Evolutionary conservation across 2,888 invertebrate species (phyloP).

Genomic region (Cylloceria caligata): DNA sequence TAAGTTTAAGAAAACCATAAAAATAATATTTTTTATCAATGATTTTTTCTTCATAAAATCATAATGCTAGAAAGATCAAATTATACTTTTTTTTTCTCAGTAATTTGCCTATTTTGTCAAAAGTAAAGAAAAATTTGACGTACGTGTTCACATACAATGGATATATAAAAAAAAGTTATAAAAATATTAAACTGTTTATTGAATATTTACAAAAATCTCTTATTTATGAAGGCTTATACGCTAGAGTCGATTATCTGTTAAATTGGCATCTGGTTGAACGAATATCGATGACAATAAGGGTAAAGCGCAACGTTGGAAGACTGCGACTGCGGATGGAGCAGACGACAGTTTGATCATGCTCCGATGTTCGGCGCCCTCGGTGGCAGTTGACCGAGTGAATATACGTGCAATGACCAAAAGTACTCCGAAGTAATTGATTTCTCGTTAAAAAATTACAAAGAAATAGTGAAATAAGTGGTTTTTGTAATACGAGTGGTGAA

Average conservation of each 20-base stretch:
- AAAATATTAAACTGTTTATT: neutral
- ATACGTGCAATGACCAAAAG: slow-evolving; percentile 51
- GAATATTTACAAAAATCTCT: neutral
- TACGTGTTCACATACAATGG: too few relatives aligned
- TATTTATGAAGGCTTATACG: neutral
- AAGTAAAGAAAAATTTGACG: too few relatives aligned
- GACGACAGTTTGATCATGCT: slow-evolving; percentile 24
- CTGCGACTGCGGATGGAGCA: slow-evolving; percentile 26
- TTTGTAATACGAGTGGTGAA: slow-evolving; percentile 32
- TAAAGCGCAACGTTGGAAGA: neutral
- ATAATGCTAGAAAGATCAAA: too few relatives aligned
- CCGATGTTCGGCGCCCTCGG: slow-evolving; percentile 58
- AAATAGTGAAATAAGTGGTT: slow-evolving; percentile 16
- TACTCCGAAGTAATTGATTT: slow-evolving; percentile 65
- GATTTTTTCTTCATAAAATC: too few relatives aligned
- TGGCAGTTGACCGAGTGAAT: slow-evolving; percentile 58
- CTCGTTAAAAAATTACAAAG: slow-evolving; percentile 49
- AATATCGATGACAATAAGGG: neutral
- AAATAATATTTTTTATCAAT: too few relatives aligned
- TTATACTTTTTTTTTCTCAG: too few relatives aligned
- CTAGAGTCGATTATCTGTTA: neutral
- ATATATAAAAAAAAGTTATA: neutral
- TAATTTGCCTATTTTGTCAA: too few relatives aligned
- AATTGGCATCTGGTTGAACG: neutral
- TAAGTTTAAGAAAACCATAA: too few relatives aligned